Evolutionary conservation across 2,888 invertebrate species (phyloP).

Genomic region (Pyrochroa serraticornis): DNA sequence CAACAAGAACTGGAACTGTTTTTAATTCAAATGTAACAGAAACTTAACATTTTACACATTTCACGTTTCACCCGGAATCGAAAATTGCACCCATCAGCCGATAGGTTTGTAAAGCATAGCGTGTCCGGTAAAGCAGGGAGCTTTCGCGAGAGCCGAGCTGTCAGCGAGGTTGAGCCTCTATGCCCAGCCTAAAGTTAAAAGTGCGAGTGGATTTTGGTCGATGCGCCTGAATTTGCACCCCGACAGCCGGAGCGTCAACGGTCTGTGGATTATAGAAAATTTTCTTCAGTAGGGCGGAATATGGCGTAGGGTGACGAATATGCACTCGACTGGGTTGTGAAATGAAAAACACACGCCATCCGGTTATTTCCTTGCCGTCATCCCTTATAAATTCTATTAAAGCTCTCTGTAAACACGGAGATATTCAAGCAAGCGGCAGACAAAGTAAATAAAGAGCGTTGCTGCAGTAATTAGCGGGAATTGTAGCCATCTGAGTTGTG

Average conservation of each 20-base stretch:
- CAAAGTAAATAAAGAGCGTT: slow-evolving; percentile 32
- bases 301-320: slow-evolving; percentile 31
- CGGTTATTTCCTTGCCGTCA: slow-evolving; percentile 27
- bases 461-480: slow-evolving; percentile 31
- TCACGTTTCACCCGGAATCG: too few relatives aligned
- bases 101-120: too few relatives aligned
- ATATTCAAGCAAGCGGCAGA: slow-evolving; percentile 30
- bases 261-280: slow-evolving; percentile 23
- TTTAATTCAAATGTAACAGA: too few relatives aligned
- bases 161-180: too few relatives aligned
- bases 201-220: too few relatives aligned
- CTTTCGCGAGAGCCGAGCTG: too few relatives aligned
- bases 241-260: slow-evolving; percentile 2
- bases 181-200: too few relatives aligned
- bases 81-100: too few relatives aligned
- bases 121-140: too few relatives aligned
- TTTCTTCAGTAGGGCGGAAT: slow-evolving; percentile 22
- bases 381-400: slow-evolving; percentile 32
- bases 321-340: slow-evolving; percentile 36
- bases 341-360: slow-evolving; percentile 32
- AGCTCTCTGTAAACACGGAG: slow-evolving; percentile 30
- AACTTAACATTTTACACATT: too few relatives aligned
- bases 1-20: too few relatives aligned
- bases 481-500: slow-evolving; percentile 25
- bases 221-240: neutral